Conservation (phyloP, 2,797 vertebrate species). For the Rhabdomys pumilio region DNA sequence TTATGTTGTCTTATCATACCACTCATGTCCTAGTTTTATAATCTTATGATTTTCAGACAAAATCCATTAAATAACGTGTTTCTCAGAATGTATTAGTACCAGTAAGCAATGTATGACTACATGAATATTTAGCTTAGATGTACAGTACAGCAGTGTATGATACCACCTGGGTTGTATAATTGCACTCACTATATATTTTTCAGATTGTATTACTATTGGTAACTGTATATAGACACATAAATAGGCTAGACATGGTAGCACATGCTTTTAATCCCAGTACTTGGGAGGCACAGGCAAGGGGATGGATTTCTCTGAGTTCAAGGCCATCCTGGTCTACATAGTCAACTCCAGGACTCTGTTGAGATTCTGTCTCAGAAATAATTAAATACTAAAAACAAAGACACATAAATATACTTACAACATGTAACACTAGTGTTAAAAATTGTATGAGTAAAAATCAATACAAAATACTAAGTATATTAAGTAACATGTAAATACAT, state of each 20-base stretch:
- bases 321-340: not conserved
- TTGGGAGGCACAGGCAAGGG: not conserved
- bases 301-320: not conserved
- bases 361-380: not conserved
- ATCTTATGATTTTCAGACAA: not conserved
- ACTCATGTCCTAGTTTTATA: not conserved
- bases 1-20: not conserved
- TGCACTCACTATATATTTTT: not conserved
- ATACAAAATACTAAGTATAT: slow-evolving; percentile 8
- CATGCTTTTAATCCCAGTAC: not conserved
- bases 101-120: not conserved
- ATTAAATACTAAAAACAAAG: not conserved
- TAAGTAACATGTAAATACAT: not conserved
- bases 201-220: not conserved
- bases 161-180: not conserved
- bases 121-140: not conserved
- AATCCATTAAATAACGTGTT: not conserved
- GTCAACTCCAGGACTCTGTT: not conserved
- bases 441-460: not conserved
- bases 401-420: not conserved
- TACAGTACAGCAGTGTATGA: not conserved
- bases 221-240: not conserved
- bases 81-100: not conserved
- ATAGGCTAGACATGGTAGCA: not conserved
- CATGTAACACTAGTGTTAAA: not conserved